Base-by-base conservation (phyloP, 1,140 invertebrate genomes). In the Latrodectus geometricus region DNA sequence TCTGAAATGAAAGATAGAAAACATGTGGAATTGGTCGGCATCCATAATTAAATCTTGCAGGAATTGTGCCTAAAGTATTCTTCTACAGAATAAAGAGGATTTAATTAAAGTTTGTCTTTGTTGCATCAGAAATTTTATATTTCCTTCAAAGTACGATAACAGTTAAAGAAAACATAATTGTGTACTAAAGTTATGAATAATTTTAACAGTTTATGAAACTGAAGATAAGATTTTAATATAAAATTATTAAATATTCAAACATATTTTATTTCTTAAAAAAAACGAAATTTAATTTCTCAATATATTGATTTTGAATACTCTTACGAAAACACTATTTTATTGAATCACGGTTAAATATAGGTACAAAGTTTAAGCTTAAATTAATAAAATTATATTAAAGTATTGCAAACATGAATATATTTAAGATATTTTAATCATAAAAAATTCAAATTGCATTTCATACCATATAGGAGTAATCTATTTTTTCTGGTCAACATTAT, bases 31-130 rank as follows among this genome's bases (percentile, higher is more conserved):
- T 17, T 11, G 72, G 56, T 74, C 8, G 1, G 70, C 23, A 68
- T 81, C 49, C 73, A 76, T 84, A 84, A 84, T 84, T 84, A 84
- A 84, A 84, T 84, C 82, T 76, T 84, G 56, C 73, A 61, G 82
- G 76, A 76, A 76, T 73, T 76, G n/a, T n/a, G 56, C 82, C 61
- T 21, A 17, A 5, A 54, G 73, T 35, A 15, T 52, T 70, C 14
- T 23, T 50, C 52, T 14, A 17, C 54, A 76, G 56, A 68, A 74
- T 48, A 17, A 61, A 68, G 54, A 8, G 74, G 69, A 84, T 84
- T 84, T 84, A 84, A 84, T 84, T 84, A 84, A 84, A 73, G 48
- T 48, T 69, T 35, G 72, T 68, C 82, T 84, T 76, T 84, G 72
- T 75, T 76, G 76, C 73, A 82, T 56, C 50, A 61, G n/a, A 82